Evolutionary conservation across 2,797 vertebrate species (phyloP).

Genomic region (Cyclura pinguis): DNA sequence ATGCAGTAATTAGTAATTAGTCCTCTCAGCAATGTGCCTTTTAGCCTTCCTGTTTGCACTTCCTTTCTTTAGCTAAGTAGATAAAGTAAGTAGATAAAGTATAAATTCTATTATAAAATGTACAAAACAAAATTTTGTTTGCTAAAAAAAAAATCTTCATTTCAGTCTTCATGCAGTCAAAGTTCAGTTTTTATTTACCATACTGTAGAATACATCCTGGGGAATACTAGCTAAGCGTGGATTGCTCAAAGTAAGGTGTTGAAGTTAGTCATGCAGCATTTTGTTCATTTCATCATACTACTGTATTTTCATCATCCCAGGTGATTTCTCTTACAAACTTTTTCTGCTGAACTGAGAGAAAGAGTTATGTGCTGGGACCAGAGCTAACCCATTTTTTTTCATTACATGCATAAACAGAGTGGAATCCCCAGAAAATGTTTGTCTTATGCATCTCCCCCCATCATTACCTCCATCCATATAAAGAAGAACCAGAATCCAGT

Average conservation of each 20-base stretch:
- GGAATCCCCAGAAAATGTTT: not conserved
- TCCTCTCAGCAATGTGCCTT: not conserved
- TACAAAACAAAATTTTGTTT: not conserved
- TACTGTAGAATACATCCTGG: not conserved
- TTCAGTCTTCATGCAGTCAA: not conserved
- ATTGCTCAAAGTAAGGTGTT: not conserved
- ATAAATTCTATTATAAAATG: not conserved
- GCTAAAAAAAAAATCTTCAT: not conserved
- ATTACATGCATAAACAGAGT: not conserved
- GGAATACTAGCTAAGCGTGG: not conserved
- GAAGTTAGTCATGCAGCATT: not conserved
- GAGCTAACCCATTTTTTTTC: not conserved
- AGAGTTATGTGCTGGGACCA: too few species aligned
- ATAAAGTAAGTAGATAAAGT: too few species aligned
- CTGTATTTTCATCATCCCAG: not conserved
- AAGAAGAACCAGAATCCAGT: not conserved
- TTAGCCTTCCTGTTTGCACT: not conserved
- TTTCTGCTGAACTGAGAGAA: not conserved
- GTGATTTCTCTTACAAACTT: not conserved
- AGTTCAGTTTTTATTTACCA: not conserved
- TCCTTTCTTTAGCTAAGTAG: not conserved
- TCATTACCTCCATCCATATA: not conserved
- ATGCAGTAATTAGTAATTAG: not conserved
- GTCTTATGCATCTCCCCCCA: not conserved
- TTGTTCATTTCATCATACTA: not conserved